Evolutionary conservation across 2,113 vertebrate genomes (phyloP), one percentile per base, ranked within the genome.

Genomic region (Ammodytes dubius): DNA sequence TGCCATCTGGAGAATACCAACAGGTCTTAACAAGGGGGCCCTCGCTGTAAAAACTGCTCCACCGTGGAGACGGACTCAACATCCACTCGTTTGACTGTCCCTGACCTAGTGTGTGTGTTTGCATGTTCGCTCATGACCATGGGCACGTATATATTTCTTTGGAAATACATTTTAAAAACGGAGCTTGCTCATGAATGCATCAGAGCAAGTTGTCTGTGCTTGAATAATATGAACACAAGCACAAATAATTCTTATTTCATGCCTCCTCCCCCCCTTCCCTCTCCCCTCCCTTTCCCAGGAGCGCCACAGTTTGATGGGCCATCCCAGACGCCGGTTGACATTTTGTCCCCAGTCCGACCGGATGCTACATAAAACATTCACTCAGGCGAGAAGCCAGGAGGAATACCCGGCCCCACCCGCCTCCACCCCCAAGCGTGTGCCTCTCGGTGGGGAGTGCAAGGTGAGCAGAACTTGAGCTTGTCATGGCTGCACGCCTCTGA

Each of bases 401-500:
- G 97, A 96, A 96, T 96, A 96, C 64, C 76, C 94, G 92, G 88
- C 94, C 91, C 94, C 95, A 95, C 96, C 52, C 46, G 4, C n/a
- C 46, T 19, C 89, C 94, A 95, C 92, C 96, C 96, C 96, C 94
- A 95, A 92, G 95, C 89, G 94, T 92, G 94, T 88, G 92, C 95
- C 95, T 96, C 97, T 94, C 93, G 93, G 88, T 63, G 96, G 97
- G 97, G 95, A 96, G 93, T 81, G 96, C 97, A 99, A 99, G 98
- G 98, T 99, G 98, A 99, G 97, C 96, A 90, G 95, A 97, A 96
- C 96, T 97, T 95, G 95, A 96, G 91, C 97, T 98, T 98, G 97
- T 99, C 98, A 99, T 96, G 97, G 97, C 97, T 98, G 96, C 96
- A 93, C 94, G 97, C 96, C 96, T 97, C 97, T 97, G 96, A 98